These are phyloP conservation scores for Pantala flavescens DNA, from an alignment of 1,140 invertebrate species.

Conservation along the genomic window DNA sequence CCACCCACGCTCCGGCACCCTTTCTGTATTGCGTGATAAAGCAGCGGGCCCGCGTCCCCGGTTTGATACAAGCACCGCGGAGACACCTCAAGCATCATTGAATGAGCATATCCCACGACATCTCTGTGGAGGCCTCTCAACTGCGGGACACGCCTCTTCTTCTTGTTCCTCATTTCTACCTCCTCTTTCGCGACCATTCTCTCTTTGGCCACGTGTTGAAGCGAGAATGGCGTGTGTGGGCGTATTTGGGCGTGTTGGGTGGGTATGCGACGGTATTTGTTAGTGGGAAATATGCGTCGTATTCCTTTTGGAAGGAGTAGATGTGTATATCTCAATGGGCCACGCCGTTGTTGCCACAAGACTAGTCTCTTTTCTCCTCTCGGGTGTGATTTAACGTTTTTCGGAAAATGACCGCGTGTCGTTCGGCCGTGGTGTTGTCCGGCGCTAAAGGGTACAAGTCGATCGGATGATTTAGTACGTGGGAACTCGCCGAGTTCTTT, in stretches of 20 bases:
- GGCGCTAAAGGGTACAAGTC: background rate
- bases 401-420: background rate
- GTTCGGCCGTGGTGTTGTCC: background rate
- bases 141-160: background rate
- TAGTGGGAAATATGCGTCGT: background rate
- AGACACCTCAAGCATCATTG: background rate
- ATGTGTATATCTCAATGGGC: conserved; percentile 1
- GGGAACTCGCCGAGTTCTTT: background rate
- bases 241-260: background rate
- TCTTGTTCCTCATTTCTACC: background rate
- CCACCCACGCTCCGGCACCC: background rate
- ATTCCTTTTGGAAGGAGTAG: background rate
- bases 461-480: background rate
- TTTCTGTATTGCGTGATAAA: background rate
- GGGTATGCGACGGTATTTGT: background rate
- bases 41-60: background rate
- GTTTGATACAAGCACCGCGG: background rate
- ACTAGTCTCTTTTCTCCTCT: background rate
- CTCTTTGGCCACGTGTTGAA: background rate
- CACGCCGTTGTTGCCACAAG: background rate
- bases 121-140: too few relatives aligned
- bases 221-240: background rate
- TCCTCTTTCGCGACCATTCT: background rate
- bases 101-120: background rate
- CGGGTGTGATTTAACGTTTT: background rate